These are phyloP conservation scores for Catharus bicknelli DNA, from an alignment of 2,113 vertebrate species.

Conservation along the genomic window DNA sequence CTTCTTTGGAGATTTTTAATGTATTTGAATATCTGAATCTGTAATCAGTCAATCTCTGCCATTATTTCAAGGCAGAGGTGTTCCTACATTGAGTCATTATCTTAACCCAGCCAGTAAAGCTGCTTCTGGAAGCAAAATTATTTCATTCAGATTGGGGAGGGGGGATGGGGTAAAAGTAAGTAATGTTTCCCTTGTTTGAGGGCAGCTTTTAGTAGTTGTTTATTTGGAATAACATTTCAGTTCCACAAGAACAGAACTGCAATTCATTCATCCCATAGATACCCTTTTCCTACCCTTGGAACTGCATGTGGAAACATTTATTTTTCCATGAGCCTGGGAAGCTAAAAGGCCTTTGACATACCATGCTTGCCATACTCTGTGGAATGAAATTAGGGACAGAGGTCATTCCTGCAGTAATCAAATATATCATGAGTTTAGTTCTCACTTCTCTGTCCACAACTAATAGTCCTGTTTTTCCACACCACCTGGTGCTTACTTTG, in stretches of 20 bases:
- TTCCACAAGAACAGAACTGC: neutral
- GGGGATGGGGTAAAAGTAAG: neutral
- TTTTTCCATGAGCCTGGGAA: neutral
- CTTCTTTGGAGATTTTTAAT: neutral
- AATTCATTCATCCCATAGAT: neutral
- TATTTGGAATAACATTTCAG: neutral
- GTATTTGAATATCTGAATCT: neutral
- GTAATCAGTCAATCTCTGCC: neutral
- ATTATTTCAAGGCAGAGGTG: neutral
- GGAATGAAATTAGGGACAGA: neutral
- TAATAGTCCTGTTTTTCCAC: neutral
- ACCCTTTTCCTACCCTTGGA: neutral
- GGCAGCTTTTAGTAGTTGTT: neutral
- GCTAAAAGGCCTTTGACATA: neutral
- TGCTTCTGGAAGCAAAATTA: neutral
- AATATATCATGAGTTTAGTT: neutral
- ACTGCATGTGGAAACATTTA: neutral
- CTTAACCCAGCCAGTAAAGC: neutral
- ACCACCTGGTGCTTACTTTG: neutral
- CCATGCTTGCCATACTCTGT: neutral
- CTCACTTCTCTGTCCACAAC: neutral
- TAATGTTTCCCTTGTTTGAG: neutral
- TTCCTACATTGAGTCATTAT: neutral
- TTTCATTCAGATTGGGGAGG: neutral
- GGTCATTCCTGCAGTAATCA: neutral